Conservation (phyloP, 2,113 vertebrate genomes). For the Nanorana parkeri region DNA sequence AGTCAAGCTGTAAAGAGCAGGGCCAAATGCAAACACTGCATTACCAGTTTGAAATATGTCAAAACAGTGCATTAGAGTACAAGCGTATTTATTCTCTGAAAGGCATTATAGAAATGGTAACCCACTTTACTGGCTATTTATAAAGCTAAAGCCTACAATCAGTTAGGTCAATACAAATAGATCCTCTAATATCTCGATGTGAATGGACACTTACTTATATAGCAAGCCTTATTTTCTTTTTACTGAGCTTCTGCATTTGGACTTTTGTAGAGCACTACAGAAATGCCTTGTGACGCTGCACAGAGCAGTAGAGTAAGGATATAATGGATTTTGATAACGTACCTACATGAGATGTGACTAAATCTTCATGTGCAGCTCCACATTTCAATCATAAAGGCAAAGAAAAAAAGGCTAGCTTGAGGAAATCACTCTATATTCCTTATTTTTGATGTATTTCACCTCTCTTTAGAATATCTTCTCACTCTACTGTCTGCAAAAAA, state of each 20-base stretch:
- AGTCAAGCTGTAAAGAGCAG: not conserved
- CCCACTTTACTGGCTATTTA: slow-evolving; percentile 17
- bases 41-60: slow-evolving; percentile 19
- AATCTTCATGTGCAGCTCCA: too few species aligned
- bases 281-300: not conserved
- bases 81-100: not conserved
- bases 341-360: too few species aligned
- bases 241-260: not conserved
- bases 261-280: not conserved
- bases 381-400: too few species aligned
- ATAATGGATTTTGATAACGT: too few species aligned
- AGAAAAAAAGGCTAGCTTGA: too few species aligned
- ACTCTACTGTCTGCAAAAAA: too few species aligned
- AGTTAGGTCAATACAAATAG: not conserved
- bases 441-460: too few species aligned
- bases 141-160: slow-evolving; percentile 22
- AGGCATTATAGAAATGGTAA: not conserved
- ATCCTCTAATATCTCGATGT: not conserved
- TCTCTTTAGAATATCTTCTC: too few species aligned
- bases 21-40: slow-evolving; percentile 21
- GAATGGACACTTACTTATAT: not conserved
- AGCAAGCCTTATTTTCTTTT: not conserved
- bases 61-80: slow-evolving; percentile 34
- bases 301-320: too few species aligned
- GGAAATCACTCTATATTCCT: too few species aligned